Conservation (phyloP, 2,797 vertebrate genomes). For the Apogon hyalosoma region DNA sequence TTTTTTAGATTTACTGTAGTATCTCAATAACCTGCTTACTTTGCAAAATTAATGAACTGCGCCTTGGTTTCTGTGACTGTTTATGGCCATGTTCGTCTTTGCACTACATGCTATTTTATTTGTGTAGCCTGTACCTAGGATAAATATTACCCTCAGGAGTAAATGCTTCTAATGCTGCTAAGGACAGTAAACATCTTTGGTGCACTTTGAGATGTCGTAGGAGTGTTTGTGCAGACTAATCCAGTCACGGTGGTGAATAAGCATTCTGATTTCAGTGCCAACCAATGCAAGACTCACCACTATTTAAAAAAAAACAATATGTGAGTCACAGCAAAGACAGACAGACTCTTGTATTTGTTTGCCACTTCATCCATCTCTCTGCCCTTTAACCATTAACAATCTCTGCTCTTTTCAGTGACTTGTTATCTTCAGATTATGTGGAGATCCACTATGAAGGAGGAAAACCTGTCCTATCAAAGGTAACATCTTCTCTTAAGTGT, state of each 20-base stretch:
- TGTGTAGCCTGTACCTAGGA: constrained; percentile 7
- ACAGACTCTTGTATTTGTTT: constrained; percentile 24
- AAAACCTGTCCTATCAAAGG: constrained; percentile 92
- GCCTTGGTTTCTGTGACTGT: constrained; percentile 2
- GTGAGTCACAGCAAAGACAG: constrained; percentile 56
- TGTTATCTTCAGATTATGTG: constrained; percentile 95
- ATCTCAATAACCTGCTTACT: not conserved
- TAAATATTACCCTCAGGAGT: constrained; percentile 32
- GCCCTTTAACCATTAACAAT: constrained; percentile 27
- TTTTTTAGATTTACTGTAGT: not conserved
- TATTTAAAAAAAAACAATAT: constrained; percentile 46
- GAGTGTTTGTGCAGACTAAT: constrained; percentile 57
- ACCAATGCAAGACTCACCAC: constrained; percentile 34
- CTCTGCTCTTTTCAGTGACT: constrained; percentile 86
- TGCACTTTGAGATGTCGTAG: constrained; percentile 28
- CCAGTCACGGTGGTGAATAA: constrained; percentile 50
- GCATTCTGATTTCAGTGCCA: constrained; percentile 49
- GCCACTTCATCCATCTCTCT: constrained; percentile 24
- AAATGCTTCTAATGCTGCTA: constrained; percentile 24
- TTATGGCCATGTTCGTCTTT: constrained; percentile 9
- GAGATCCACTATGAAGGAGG: constrained; percentile 95
- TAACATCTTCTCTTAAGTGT: constrained; percentile 70
- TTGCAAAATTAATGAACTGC: not conserved
- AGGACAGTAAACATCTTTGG: constrained; percentile 44
- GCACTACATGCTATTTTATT: constrained; percentile 24